phyloP scores from a whole-genome alignment of 2,888 invertebrate genomes.

The Melanchra persicariae region DNA sequence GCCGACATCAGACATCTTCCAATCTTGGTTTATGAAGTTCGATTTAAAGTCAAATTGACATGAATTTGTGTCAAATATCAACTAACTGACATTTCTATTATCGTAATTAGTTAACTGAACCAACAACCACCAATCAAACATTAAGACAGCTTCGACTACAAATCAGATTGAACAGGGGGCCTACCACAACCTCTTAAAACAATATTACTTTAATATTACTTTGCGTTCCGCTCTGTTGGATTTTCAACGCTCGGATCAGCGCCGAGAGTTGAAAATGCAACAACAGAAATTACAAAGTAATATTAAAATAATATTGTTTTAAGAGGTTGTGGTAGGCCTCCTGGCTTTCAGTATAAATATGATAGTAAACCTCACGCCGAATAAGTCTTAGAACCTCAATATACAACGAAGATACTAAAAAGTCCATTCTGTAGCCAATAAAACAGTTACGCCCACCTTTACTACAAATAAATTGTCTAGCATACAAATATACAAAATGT shows the following conservation, averaged over 20 bases:
- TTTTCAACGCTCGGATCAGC: too few species aligned
- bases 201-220: too few species aligned
- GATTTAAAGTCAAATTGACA: neutral
- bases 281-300: too few species aligned
- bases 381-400: conserved; percentile 5
- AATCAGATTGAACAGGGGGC: conserved; percentile 4
- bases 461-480: neutral
- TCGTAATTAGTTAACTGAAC: neutral
- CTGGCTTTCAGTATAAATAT: conserved; percentile 14
- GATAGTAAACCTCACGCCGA: conserved; percentile 5
- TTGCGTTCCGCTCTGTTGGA: too few species aligned
- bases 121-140: neutral
- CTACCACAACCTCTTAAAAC: too few species aligned
- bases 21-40: too few species aligned
- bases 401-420: conserved; percentile 34
- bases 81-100: neutral
- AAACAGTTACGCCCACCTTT: neutral
- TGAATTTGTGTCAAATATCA: neutral
- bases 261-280: too few species aligned
- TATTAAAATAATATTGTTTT: too few species aligned
- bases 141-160: neutral
- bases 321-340: too few species aligned
- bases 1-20: neutral
- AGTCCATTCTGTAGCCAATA: conserved; percentile 2
- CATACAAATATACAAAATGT: conserved; percentile 9